A percentile compares a stretch with the other conserved stretches of the same genome.
Evolutionary conservation across 2,797 vertebrate genomes (phyloP).

Genomic region (Melanotaenia parkinsoni): DNA sequence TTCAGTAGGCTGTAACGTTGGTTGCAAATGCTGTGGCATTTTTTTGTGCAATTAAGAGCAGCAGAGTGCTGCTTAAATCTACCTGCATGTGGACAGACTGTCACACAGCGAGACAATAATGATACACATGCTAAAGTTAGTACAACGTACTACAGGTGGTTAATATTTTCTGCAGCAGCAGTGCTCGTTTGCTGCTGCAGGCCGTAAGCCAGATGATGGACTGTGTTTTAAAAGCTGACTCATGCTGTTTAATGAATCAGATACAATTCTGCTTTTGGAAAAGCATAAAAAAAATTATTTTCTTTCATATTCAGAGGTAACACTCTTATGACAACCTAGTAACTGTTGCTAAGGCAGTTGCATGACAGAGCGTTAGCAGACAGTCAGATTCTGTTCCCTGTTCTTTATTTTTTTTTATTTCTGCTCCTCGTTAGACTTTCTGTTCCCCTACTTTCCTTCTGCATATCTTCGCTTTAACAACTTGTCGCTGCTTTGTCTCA

Average conservation of each 20-base stretch:
- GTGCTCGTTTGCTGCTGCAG: not conserved
- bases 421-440: conserved; percentile 9
- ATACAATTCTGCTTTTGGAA: not conserved
- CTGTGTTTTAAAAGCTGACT: not conserved
- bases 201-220: not conserved
- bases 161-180: not conserved
- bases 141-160: not conserved
- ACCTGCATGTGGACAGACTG: not conserved
- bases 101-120: not conserved
- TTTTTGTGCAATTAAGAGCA: not conserved
- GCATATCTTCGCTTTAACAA: conserved; percentile 10
- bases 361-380: not conserved
- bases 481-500: conserved; percentile 33
- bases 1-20: not conserved
- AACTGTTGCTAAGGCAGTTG: not conserved
- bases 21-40: not conserved
- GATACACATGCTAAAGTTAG: not conserved
- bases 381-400: not conserved
- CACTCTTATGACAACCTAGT: not conserved
- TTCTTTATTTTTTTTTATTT: not conserved
- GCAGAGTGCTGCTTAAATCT: not conserved
- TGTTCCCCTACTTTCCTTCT: not conserved
- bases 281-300: not conserved
- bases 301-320: not conserved
- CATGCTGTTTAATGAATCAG: not conserved